Evolutionary conservation across 2,888 invertebrate species (phyloP).

Genomic region (Hypomecis punctinalis): DNA sequence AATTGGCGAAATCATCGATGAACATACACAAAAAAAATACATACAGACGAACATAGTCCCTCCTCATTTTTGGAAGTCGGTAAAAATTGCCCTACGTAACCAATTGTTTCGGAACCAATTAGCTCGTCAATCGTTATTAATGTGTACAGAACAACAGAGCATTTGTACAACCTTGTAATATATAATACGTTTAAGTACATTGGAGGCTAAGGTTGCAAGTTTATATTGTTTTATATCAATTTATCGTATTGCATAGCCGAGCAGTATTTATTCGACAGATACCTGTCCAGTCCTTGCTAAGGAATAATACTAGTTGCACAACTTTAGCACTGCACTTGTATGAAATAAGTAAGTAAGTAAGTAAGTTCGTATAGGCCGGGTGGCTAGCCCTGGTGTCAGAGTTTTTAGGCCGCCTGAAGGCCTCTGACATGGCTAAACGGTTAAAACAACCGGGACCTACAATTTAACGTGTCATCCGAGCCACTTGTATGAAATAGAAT

Average conservation of each 20-base stretch:
- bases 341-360: too few relatives aligned
- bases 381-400: too few relatives aligned
- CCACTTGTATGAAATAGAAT: neutral
- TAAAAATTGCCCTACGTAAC: too few relatives aligned
- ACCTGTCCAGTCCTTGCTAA: slow-evolving; percentile 17
- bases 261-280: slow-evolving; percentile 32
- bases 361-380: too few relatives aligned
- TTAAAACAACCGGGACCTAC: too few relatives aligned
- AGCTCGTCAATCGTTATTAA: neutral
- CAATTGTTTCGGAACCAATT: neutral
- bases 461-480: too few relatives aligned
- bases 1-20: too few relatives aligned
- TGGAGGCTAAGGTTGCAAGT: slow-evolving; percentile 23
- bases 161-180: slow-evolving; percentile 31
- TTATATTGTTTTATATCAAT: slow-evolving; percentile 27
- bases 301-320: slow-evolving; percentile 11
- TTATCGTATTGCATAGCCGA: slow-evolving; percentile 33
- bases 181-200: slow-evolving; percentile 20
- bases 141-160: neutral
- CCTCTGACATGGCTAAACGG: too few relatives aligned
- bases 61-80: too few relatives aligned
- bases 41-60: too few relatives aligned
- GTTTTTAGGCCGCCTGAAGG: too few relatives aligned
- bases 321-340: neutral
- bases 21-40: too few relatives aligned